phyloP scores from a whole-genome alignment of 2,113 vertebrate species.

The Poeciliopsis retropinna region DNA sequence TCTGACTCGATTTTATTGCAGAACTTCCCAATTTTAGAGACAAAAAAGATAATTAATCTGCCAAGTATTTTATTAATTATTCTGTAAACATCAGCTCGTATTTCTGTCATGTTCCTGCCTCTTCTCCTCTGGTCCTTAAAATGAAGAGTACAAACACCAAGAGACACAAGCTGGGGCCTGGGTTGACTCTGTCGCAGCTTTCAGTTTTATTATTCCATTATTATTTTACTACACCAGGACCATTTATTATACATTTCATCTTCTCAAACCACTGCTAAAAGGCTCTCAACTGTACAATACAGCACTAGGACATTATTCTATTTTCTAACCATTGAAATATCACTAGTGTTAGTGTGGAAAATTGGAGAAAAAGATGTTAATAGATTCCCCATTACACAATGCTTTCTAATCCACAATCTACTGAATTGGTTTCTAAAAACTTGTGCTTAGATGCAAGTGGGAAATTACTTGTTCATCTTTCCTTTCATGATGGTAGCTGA shows the following conservation, averaged over 20 bases:
- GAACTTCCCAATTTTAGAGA: background rate
- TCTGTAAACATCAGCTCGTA: background rate
- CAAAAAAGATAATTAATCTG: background rate
- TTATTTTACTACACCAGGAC: conserved; percentile 15
- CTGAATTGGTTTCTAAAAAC: background rate
- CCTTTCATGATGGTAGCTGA: no score
- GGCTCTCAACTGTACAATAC: background rate
- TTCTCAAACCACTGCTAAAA: conserved; percentile 19
- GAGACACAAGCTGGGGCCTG: background rate
- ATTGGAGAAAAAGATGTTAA: conserved; percentile 39
- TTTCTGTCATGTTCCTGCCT: background rate
- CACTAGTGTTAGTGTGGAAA: conserved; percentile 6
- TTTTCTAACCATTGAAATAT: conserved; percentile 10
- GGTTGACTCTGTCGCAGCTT: conserved; percentile 6
- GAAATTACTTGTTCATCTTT: no score
- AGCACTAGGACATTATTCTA: background rate
- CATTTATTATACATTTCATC: conserved; percentile 42
- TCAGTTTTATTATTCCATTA: conserved; percentile 30
- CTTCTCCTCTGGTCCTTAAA: background rate
- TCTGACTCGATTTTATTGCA: background rate
- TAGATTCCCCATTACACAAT: conserved; percentile 34
- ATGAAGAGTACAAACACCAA: background rate
- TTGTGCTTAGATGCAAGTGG: no score
- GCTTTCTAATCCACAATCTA: conserved; percentile 1
- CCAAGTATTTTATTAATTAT: background rate